Base-by-base conservation (phyloP, 2,888 invertebrate species). In the Lamproptera curius region DNA sequence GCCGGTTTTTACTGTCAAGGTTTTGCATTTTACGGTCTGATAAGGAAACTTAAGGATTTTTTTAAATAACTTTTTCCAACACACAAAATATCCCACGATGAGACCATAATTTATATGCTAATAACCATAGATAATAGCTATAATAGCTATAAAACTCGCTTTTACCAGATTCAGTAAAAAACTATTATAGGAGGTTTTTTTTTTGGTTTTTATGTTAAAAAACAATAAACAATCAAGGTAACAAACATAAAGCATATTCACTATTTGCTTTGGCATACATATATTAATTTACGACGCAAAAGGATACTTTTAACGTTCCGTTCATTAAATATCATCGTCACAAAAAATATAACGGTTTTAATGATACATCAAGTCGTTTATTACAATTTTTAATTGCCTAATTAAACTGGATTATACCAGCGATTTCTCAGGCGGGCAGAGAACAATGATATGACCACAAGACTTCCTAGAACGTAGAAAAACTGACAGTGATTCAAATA, bases 381-480 rank as follows among this genome's bases (percentile, higher is more conserved):
- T 42, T 11, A 42, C 38, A 2, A 16, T 33, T 48, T n/a, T 36
- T 47, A 33, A 42, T 33, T 42, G 15, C n/a, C 38, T 31, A 42
- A 42, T 48, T 48, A 48, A 36, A 31, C 13, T 13, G 37, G 4
- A 48, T 42, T 42, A 38, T 26, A 31, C 31, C 36, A 20, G 28
- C 3, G 40, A 38, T 33, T 48, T 48, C 47, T 17, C 47, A 48
- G 8, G 23, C 16, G 5, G 13, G 3, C 17, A 2, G 2, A 33
- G 33, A 38, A 48, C 47, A 48, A 48, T 48, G 47, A 37, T n/a
- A n/a, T 33, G 17, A 6, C 13, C 42, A 23, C 23, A 26, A 23
- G 26, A 42, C 34, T 48, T 48, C 47, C 47, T 42, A 42, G 47
- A 48, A 47, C 23, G 39, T 11, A 11, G 36, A 37, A 42, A 38